Conservation (phyloP, 2,113 vertebrate species). For the Junco hyemalis region DNA sequence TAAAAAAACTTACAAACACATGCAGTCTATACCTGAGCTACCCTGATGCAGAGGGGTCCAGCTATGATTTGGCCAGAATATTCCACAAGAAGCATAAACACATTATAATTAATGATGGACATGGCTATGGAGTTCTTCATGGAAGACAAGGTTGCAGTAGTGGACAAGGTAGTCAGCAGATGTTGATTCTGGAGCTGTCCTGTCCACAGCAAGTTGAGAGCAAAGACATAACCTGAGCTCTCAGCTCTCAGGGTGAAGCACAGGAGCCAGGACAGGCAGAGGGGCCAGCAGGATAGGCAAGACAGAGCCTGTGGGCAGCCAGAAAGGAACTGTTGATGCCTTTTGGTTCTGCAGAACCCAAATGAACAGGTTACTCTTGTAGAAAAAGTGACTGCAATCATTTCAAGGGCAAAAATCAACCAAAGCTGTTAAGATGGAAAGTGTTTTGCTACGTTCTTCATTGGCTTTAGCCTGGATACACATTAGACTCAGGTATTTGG, state of each 20-base stretch:
- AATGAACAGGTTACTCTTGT: neutral
- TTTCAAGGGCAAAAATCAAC: constrained; percentile 3
- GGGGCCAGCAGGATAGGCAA: neutral
- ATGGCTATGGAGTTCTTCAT: neutral
- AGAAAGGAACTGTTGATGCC: neutral
- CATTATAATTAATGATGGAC: neutral
- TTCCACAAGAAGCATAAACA: neutral
- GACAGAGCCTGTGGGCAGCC: neutral
- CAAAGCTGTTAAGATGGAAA: neutral
- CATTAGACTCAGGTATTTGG: neutral
- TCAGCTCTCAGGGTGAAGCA: neutral
- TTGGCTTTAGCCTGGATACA: neutral
- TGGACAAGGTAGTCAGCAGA: neutral
- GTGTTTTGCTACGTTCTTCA: neutral
- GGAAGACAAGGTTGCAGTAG: neutral
- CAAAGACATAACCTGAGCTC: neutral
- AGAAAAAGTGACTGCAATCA: neutral
- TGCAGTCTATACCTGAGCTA: neutral
- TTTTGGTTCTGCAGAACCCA: neutral
- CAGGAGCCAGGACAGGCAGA: neutral
- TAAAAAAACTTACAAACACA: neutral
- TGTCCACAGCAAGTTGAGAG: neutral
- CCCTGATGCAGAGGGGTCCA: neutral
- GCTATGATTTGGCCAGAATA: neutral
- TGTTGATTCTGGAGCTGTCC: neutral